Conservation (phyloP, 2,888 invertebrate genomes). For the Polietes domitor region DNA sequence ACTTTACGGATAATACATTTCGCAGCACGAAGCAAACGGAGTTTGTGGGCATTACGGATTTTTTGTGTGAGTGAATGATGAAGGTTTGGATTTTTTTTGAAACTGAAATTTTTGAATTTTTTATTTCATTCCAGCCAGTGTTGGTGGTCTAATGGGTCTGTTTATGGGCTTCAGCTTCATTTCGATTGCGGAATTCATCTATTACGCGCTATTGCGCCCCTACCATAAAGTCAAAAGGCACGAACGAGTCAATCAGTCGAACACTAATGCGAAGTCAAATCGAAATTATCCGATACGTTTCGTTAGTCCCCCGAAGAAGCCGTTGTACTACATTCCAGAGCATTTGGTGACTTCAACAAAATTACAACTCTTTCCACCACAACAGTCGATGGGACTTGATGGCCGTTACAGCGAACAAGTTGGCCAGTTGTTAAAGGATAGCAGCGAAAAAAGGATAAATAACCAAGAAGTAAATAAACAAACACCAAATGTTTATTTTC, state of each 20-base stretch:
- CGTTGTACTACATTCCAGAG: slow-evolving; percentile 33
- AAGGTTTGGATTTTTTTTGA: background rate
- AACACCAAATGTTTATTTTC: background rate
- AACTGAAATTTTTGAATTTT: background rate
- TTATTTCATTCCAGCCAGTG: slow-evolving; percentile 84
- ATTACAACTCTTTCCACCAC: slow-evolving; percentile 37
- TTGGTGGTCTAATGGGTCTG: slow-evolving; percentile 88
- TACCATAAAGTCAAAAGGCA: slow-evolving; percentile 71
- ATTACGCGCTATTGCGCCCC: slow-evolving; percentile 85
- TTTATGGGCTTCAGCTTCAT: slow-evolving; percentile 91
- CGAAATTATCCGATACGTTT: slow-evolving; percentile 31
- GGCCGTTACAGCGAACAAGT: too few species aligned
- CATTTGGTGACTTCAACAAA: slow-evolving; percentile 10
- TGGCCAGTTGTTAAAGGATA: background rate
- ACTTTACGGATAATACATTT: slow-evolving; percentile 86
- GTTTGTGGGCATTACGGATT: slow-evolving; percentile 89
- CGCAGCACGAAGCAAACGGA: slow-evolving; percentile 87
- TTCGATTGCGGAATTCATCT: slow-evolving; percentile 87
- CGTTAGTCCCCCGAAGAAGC: slow-evolving; percentile 8
- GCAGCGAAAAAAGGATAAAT: background rate
- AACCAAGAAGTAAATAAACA: background rate
- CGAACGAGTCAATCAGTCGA: slow-evolving; percentile 35
- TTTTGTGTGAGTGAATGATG: slow-evolving; percentile 86
- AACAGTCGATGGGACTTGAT: background rate
- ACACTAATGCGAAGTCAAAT: background rate